phyloP scores from a whole-genome alignment of 2,797 vertebrate species.

The Philypnodon macrostomus region DNA sequence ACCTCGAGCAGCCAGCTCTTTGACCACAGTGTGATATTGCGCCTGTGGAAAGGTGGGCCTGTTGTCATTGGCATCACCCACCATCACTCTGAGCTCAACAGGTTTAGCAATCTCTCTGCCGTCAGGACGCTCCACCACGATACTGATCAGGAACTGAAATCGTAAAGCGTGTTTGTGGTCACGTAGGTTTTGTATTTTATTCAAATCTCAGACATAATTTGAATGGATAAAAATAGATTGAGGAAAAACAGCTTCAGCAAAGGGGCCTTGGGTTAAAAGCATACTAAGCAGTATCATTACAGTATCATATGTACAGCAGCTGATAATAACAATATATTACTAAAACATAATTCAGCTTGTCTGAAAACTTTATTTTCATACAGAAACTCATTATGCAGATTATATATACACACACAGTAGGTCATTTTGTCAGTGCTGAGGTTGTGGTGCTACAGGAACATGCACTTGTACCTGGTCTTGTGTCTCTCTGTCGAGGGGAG shows the following conservation, averaged over 20 bases:
- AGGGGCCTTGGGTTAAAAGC: no score
- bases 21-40: constrained; percentile 76
- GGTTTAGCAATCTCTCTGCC: constrained; percentile 80
- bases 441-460: constrained; percentile 11
- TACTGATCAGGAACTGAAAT: constrained; percentile 76
- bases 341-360: no score
- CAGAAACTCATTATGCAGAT: not conserved
- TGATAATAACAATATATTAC: no score
- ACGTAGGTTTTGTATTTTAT: not conserved
- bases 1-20: constrained; percentile 73
- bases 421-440: not conserved
- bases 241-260: no score
- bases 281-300: no score
- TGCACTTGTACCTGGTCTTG: constrained; percentile 72
- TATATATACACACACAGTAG: constrained; percentile 3
- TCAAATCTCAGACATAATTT: no score
- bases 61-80: constrained; percentile 83
- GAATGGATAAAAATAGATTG: no score
- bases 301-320: no score
- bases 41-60: constrained; percentile 72
- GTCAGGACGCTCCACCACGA: constrained; percentile 75
- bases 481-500: constrained; percentile 80
- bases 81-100: constrained; percentile 76
- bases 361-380: no score
- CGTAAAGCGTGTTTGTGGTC: not conserved